Conservation (phyloP, 2,113 vertebrate genomes). For the Plotosus lineatus region DNA sequence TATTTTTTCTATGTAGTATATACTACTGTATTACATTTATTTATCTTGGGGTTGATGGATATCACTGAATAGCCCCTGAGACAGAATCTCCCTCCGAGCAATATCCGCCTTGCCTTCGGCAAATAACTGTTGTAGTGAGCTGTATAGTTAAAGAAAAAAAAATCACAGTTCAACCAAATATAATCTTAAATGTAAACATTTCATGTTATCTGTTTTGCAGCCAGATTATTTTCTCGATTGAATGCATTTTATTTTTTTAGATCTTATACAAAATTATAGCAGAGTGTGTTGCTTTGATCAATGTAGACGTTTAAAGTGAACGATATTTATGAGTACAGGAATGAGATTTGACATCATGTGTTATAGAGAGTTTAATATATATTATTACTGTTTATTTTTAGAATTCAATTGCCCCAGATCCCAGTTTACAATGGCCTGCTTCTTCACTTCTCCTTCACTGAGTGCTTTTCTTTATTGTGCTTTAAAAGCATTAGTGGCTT, state of each 20-base stretch:
- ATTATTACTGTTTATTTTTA: conserved; percentile 21
- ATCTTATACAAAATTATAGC: too few species aligned
- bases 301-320: neutral
- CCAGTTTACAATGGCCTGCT: conserved; percentile 21
- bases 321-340: conserved; percentile 11
- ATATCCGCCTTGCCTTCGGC: too few species aligned
- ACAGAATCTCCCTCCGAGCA: too few species aligned
- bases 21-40: too few species aligned
- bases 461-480: conserved; percentile 26
- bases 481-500: conserved; percentile 34
- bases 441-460: conserved; percentile 27
- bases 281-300: neutral
- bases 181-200: too few species aligned
- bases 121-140: too few species aligned
- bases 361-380: conserved; percentile 3
- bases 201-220: neutral
- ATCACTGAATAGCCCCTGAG: too few species aligned
- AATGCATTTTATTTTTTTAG: neutral
- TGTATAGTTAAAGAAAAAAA: too few species aligned
- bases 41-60: too few species aligned
- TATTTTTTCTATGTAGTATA: too few species aligned
- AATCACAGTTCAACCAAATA: too few species aligned
- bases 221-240: conserved; percentile 1
- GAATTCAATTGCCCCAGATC: conserved; percentile 33
- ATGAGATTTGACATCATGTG: neutral